These are phyloP conservation scores for Bemisia tabaci DNA, from an alignment of 1,140 invertebrate species.

Conservation along the genomic window DNA sequence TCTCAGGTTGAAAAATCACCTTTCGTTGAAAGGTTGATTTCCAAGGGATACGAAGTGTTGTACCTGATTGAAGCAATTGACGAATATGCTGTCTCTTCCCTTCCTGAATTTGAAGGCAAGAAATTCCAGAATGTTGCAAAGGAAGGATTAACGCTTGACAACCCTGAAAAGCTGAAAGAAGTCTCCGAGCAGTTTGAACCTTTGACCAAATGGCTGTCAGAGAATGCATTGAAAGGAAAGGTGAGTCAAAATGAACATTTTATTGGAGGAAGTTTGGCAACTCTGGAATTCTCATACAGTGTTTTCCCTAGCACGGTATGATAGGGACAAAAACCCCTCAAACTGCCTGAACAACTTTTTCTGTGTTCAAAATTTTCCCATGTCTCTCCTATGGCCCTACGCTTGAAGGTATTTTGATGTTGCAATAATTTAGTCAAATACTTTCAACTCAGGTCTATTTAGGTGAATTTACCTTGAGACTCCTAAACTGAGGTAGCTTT, in stretches of 20 bases:
- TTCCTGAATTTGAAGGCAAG: constrained; percentile 98
- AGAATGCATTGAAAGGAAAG: constrained; percentile 71
- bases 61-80: constrained; percentile 95
- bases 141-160: constrained; percentile 80
- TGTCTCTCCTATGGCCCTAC: too few species aligned
- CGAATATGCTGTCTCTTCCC: constrained; percentile 90
- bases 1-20: constrained; percentile 70
- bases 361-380: too few species aligned
- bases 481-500: too few species aligned
- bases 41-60: constrained; percentile 92
- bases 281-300: background rate
- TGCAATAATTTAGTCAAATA: too few species aligned
- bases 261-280: too few species aligned
- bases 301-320: too few species aligned
- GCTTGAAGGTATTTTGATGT: too few species aligned
- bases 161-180: constrained; percentile 69
- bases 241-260: too few species aligned
- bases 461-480: too few species aligned
- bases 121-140: constrained; percentile 99
- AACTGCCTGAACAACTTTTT: too few species aligned
- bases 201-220: constrained; percentile 79
- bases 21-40: constrained; percentile 86
- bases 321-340: too few species aligned
- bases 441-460: too few species aligned
- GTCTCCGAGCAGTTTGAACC: constrained; percentile 76